Conservation (phyloP, 2,888 invertebrate genomes). For the Limnephilus auricula region DNA sequence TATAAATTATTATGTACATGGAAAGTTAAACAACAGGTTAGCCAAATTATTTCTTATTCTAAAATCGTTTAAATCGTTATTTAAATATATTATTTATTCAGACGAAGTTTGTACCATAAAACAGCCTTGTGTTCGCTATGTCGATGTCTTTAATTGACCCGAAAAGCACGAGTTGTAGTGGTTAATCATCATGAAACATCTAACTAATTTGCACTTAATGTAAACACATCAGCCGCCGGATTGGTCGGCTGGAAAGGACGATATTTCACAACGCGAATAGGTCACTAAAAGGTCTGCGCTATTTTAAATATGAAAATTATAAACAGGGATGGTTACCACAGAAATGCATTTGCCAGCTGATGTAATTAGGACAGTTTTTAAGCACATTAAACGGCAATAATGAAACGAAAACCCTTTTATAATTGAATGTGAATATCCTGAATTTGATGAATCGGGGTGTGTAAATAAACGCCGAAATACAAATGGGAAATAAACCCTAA, state of each 20-base stretch:
- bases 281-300: not conserved
- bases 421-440: not conserved
- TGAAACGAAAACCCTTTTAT: not conserved
- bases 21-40: too few relatives aligned
- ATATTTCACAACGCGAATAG: not conserved
- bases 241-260: not conserved
- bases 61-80: too few relatives aligned
- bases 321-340: not conserved
- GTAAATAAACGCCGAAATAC: too few relatives aligned
- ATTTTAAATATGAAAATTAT: not conserved
- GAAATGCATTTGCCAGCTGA: not conserved
- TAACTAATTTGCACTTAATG: not conserved
- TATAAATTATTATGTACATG: too few relatives aligned
- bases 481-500: too few relatives aligned
- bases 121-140: not conserved
- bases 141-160: not conserved
- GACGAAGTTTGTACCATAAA: not conserved
- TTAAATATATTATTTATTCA: not conserved
- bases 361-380: not conserved
- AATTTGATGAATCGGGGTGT: too few relatives aligned
- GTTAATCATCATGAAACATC: not conserved
- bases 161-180: not conserved
- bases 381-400: not conserved
- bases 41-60: too few relatives aligned
- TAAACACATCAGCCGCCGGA: not conserved